phyloP scores from a whole-genome alignment of 2,797 vertebrate genomes.

The Presbytis comata region DNA sequence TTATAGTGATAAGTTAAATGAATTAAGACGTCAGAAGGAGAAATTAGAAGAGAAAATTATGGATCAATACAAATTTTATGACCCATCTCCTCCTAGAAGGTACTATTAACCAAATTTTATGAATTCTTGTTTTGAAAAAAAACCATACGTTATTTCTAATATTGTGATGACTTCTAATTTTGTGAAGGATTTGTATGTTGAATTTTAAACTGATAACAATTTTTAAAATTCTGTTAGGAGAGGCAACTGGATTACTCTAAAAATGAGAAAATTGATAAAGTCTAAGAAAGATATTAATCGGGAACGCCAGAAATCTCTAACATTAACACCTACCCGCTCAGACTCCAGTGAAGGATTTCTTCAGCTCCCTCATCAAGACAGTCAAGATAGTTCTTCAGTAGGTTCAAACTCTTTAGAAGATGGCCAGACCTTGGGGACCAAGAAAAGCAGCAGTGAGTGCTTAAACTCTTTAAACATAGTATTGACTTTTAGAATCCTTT shows the following conservation, averaged over 20 bases:
- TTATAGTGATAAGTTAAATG: conserved; percentile 96
- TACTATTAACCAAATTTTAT: conserved; percentile 74
- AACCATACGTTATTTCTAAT: not conserved
- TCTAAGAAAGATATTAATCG: conserved; percentile 93
- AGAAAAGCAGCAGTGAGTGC: conserved; percentile 97
- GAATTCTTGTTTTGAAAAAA: conserved; percentile 31
- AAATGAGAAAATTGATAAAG: conserved; percentile 99
- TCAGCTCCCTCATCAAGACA: conserved; percentile 91
- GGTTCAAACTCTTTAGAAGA: conserved; percentile 99
- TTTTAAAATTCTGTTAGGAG: conserved; percentile 86
- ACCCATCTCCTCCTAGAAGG: conserved; percentile 98
- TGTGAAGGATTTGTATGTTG: not conserved
- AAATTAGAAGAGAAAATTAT: conserved; percentile 99
- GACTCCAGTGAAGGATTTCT: conserved; percentile 95
- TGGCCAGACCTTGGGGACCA: conserved; percentile 89
- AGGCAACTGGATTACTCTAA: conserved; percentile 98
- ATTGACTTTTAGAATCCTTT: conserved; percentile 49
- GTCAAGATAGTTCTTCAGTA: conserved; percentile 97
- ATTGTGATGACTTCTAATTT: not conserved
- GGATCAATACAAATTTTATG: conserved; percentile 99
- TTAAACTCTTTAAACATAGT: conserved; percentile 25
- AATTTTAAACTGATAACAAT: conserved; percentile 54
- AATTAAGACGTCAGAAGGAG: conserved; percentile 97
- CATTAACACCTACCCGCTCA: conserved; percentile 93
- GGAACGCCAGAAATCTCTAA: conserved; percentile 94